phyloP scores from a whole-genome alignment of 2,113 vertebrate genomes.

The Alouatta palliata region DNA sequence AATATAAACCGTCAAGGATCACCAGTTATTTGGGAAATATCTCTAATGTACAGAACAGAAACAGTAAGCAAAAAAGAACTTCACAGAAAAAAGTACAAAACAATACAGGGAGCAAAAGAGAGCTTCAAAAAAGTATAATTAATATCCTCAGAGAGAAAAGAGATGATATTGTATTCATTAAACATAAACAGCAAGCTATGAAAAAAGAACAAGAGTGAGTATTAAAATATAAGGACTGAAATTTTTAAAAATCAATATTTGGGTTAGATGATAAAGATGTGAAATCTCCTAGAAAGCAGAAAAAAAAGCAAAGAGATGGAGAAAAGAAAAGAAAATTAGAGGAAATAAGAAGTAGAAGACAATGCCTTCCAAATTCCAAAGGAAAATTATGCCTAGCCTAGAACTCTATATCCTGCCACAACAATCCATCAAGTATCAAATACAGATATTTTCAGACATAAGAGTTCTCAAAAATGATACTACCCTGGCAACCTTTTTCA shows the following conservation, averaged over 20 bases:
- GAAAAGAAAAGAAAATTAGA: constrained; percentile 24
- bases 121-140: constrained; percentile 1
- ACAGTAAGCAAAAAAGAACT: not conserved
- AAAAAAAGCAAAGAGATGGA: not conserved
- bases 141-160: not conserved
- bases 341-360: not conserved
- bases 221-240: not conserved
- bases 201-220: not conserved
- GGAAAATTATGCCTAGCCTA: not conserved
- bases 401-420: constrained; percentile 8
- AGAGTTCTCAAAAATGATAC: not conserved
- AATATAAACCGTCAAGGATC: not conserved
- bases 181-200: not conserved
- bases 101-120: not conserved
- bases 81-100: not conserved
- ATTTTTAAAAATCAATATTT: not conserved
- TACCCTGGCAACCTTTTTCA: not conserved
- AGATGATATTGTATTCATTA: not conserved
- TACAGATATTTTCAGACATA: not conserved
- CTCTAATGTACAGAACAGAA: constrained; percentile 29
- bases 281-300: constrained; percentile 11
- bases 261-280: not conserved
- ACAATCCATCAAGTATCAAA: not conserved
- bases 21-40: not conserved
- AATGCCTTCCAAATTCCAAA: constrained; percentile 5